Conservation (phyloP, 2,797 vertebrate genomes). For the Hippoglossus hippoglossus region DNA sequence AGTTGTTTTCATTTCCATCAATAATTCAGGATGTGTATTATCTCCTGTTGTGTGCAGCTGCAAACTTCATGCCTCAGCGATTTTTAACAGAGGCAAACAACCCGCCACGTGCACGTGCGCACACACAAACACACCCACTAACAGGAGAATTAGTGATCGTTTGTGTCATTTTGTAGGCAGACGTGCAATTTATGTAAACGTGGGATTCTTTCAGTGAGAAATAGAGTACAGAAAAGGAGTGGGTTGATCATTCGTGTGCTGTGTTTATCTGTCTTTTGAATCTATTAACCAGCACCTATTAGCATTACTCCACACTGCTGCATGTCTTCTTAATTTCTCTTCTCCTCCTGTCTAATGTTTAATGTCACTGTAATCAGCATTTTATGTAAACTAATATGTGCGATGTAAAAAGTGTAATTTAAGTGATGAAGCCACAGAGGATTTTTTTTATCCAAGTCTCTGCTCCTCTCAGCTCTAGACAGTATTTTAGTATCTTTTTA, state of each 20-base stretch:
- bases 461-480: not conserved
- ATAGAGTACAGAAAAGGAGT: constrained; percentile 16
- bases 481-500: not conserved
- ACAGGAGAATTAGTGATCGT: constrained; percentile 46
- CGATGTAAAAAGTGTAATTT: not conserved
- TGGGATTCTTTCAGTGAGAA: constrained; percentile 20
- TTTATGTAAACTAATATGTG: not conserved
- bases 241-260: constrained; percentile 29
- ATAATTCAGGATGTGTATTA: constrained; percentile 78
- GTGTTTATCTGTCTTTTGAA: constrained; percentile 28
- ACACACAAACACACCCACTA: not conserved
- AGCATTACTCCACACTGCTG: constrained; percentile 16
- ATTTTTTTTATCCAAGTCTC: not conserved
- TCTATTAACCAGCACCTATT: constrained; percentile 16
- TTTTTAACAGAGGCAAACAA: constrained; percentile 56
- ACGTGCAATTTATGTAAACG: constrained; percentile 44
- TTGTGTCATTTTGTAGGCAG: constrained; percentile 50
- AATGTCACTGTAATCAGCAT: constrained; percentile 4
- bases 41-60: constrained; percentile 67
- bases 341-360: not conserved
- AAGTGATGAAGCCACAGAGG: not conserved
- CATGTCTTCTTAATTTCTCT: constrained; percentile 2
- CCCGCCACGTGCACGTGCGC: not conserved
- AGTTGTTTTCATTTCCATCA: constrained; percentile 76
- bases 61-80: constrained; percentile 67